Percentiles rank a stretch among this genome's conserved stretches.
Evolutionary conservation across 2,797 vertebrate species (phyloP).

Genomic region (Takifugu rubripes): DNA sequence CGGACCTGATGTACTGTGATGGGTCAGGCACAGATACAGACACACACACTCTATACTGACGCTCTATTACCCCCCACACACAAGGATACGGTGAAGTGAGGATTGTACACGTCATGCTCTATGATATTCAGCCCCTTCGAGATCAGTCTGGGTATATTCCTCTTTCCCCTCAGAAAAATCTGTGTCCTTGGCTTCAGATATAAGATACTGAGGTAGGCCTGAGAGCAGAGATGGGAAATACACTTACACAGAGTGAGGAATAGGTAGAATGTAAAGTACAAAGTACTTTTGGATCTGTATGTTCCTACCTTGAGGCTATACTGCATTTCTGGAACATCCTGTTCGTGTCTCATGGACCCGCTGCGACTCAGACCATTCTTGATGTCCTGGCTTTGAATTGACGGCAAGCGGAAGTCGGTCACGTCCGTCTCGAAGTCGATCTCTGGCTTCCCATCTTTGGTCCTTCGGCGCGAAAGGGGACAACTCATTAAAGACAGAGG

Average conservation of each 20-base stretch:
- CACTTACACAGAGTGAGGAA: background rate
- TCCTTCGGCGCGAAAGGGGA: conserved; percentile 57
- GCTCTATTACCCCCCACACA: background rate
- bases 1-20: too few relatives aligned
- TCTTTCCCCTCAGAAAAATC: conserved; percentile 78
- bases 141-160: conserved; percentile 77
- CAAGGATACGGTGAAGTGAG: conserved; percentile 80
- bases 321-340: conserved; percentile 75
- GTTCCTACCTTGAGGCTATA: conserved; percentile 82
- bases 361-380: conserved; percentile 56
- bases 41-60: background rate
- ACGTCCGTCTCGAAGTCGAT: conserved; percentile 80
- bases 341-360: conserved; percentile 55
- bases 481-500: conserved; percentile 1
- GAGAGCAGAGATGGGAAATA: conserved; percentile 8
- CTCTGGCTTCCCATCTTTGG: conserved; percentile 80
- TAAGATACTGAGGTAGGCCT: conserved; percentile 82
- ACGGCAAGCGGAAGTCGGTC: conserved; percentile 76
- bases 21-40: background rate
- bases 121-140: conserved; percentile 74
- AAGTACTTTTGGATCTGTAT: background rate
- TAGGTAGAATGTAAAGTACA: background rate
- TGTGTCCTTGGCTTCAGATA: conserved; percentile 84
- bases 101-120: conserved; percentile 82
- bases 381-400: conserved; percentile 69